phyloP scores from a whole-genome alignment of 1,140 invertebrate genomes.

The Drosophila mauritiana region DNA sequence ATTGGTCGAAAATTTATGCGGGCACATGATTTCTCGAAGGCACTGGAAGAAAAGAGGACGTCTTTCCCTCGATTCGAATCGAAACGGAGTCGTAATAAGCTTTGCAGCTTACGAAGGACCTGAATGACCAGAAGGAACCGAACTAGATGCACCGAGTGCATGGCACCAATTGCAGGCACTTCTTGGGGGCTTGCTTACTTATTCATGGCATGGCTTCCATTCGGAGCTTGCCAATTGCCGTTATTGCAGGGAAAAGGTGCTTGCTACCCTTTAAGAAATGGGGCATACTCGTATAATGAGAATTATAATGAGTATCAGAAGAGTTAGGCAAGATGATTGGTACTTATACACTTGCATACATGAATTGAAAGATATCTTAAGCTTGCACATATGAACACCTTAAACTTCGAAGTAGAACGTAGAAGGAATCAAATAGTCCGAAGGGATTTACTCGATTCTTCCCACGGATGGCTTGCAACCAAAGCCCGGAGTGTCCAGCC shows the following conservation, averaged over 20 bases:
- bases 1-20: slow-evolving; percentile 28
- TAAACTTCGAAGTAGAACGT: no score
- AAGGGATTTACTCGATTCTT: no score
- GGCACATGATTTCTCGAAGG: slow-evolving; percentile 6
- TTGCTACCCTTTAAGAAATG: not conserved
- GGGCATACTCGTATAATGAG: not conserved
- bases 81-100: slow-evolving; percentile 19
- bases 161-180: slow-evolving; percentile 44
- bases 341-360: no score
- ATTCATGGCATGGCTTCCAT: slow-evolving; percentile 37
- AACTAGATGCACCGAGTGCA: slow-evolving; percentile 31
- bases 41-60: not conserved
- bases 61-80: not conserved
- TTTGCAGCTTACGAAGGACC: slow-evolving; percentile 24
- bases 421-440: not conserved
- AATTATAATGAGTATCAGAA: no score
- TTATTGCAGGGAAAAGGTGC: slow-evolving; percentile 24
- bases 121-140: slow-evolving; percentile 8
- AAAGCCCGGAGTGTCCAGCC: slow-evolving; percentile 23
- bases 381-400: no score
- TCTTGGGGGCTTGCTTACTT: slow-evolving; percentile 31
- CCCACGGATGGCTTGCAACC: slow-evolving; percentile 2
- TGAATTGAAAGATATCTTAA: no score
- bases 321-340: no score
- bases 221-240: slow-evolving; percentile 39